Evolutionary conservation across 2,113 vertebrate genomes (phyloP).

Genomic region (Anguilla rostrata): DNA sequence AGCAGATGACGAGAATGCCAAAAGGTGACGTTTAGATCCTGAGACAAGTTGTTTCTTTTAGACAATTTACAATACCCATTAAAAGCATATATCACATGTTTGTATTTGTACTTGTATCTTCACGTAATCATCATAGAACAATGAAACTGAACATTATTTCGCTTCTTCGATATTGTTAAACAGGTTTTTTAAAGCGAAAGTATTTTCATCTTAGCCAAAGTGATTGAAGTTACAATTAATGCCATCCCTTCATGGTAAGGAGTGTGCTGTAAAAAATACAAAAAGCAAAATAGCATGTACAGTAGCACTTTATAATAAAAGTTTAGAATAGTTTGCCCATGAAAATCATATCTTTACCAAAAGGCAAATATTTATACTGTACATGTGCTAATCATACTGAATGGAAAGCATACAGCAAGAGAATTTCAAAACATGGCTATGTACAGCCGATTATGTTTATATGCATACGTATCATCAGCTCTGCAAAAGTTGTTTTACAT

Average conservation of each 20-base stretch:
- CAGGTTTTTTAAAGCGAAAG: not conserved
- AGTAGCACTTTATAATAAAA: slow-evolving; percentile 31
- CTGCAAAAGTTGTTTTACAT: slow-evolving; percentile 10
- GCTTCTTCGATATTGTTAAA: not conserved
- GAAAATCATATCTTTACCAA: slow-evolving; percentile 28
- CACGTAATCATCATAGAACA: not conserved
- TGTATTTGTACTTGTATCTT: not conserved
- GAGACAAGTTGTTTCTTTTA: slow-evolving; percentile 37
- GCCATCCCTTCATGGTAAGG: slow-evolving; percentile 13
- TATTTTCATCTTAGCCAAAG: slow-evolving; percentile 7
- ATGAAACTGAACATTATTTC: not conserved
- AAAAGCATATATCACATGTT: slow-evolving; percentile 20
- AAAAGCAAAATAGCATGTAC: slow-evolving; percentile 22
- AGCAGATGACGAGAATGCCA: slow-evolving; percentile 34
- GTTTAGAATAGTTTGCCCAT: slow-evolving; percentile 23
- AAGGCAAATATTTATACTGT: slow-evolving; percentile 31
- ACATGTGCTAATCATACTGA: not conserved
- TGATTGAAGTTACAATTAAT: slow-evolving; percentile 4
- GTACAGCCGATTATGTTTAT: slow-evolving; percentile 22
- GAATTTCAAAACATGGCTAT: slow-evolving; percentile 34
- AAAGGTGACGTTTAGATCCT: slow-evolving; percentile 39
- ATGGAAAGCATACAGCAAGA: slow-evolving; percentile 27
- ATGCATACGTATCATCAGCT: slow-evolving; percentile 33
- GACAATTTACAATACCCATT: slow-evolving; percentile 16
- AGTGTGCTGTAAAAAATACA: slow-evolving; percentile 14